Conservation (phyloP, 2,113 vertebrate genomes). For the Xenopus laevis region DNA sequence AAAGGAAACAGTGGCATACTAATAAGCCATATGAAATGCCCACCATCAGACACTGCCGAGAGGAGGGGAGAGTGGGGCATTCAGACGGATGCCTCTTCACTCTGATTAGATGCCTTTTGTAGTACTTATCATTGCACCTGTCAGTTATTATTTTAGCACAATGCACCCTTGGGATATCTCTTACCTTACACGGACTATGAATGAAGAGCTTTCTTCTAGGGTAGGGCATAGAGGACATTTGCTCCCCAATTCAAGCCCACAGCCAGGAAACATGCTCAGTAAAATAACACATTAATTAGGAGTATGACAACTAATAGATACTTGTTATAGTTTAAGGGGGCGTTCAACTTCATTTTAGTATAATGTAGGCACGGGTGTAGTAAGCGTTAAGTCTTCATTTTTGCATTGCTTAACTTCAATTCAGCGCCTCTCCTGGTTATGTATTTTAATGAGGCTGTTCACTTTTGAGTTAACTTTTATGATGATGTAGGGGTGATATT, state of each 20-base stretch:
- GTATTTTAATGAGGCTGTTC: too few relatives aligned
- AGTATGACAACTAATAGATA: too few relatives aligned
- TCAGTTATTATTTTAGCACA: constrained; percentile 37
- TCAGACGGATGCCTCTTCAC: constrained; percentile 16
- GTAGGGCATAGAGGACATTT: not conserved
- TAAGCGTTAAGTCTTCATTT: too few relatives aligned
- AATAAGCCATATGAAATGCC: constrained; percentile 40
- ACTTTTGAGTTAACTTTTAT: too few relatives aligned
- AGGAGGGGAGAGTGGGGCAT: not conserved
- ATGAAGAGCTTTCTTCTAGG: not conserved
- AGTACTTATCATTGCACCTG: constrained; percentile 38
- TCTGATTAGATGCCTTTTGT: constrained; percentile 28
- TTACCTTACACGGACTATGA: constrained; percentile 31
- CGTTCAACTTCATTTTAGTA: too few relatives aligned
- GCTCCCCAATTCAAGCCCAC: not conserved
- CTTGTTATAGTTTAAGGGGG: too few relatives aligned
- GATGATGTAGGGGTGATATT: too few relatives aligned
- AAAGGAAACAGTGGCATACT: constrained; percentile 36
- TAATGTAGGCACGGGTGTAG: too few relatives aligned
- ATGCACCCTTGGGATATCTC: constrained; percentile 32
- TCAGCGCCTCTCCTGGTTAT: too few relatives aligned
- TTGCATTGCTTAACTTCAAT: too few relatives aligned
- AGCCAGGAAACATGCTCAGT: too few relatives aligned
- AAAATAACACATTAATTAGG: too few relatives aligned
- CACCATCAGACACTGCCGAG: constrained; percentile 18